phyloP scores from a whole-genome alignment of 2,113 vertebrate genomes.

The Balaenoptera acutorostrata region DNA sequence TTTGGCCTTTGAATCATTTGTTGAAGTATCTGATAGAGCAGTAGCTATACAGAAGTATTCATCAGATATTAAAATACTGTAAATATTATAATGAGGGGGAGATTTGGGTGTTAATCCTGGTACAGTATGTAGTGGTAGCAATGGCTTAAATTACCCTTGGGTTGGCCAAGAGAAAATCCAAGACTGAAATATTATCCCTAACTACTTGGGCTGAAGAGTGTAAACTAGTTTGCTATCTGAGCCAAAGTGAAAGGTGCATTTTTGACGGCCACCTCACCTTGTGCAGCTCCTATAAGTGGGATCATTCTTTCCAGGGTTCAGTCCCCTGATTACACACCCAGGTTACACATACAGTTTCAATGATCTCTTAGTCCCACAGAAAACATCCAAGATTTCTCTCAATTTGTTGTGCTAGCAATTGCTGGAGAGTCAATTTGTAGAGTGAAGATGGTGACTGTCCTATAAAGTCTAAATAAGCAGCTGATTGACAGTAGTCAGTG shows the following conservation, averaged over 20 bases:
- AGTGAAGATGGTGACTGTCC: neutral
- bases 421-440: rapidly evolving
- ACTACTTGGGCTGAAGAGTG: too few species aligned
- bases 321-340: too few species aligned
- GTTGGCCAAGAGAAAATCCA: neutral
- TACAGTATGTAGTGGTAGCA: neutral
- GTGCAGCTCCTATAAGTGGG: rapidly evolving
- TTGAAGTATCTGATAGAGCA: too few species aligned
- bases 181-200: too few species aligned
- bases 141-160: rapidly evolving
- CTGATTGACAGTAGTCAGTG: neutral
- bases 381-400: too few species aligned
- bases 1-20: neutral
- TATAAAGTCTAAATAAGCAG: too few species aligned
- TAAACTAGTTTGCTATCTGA: neutral
- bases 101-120: too few species aligned
- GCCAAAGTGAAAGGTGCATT: neutral
- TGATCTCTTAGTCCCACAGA: neutral
- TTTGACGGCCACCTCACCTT: neutral
- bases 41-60: neutral
- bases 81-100: rapidly evolving
- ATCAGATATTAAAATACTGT: neutral
- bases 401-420: too few species aligned
- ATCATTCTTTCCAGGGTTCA: too few species aligned
- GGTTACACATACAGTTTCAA: rapidly evolving